phyloP scores from a whole-genome alignment of 2,888 invertebrate genomes.

The Andrena bucephala region DNA sequence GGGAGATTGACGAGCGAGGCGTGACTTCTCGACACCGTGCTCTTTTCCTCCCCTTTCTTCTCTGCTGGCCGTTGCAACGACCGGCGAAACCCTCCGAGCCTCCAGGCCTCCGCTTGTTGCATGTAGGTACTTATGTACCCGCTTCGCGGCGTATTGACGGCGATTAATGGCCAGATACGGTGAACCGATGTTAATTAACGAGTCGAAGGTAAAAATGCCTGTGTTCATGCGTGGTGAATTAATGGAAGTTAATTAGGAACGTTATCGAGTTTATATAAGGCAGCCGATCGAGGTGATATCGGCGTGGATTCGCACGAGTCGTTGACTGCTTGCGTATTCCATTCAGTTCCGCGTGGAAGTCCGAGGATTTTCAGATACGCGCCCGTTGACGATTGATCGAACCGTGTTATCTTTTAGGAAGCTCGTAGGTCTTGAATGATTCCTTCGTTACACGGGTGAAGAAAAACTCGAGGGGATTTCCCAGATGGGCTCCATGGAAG shows the following conservation, averaged over 20 bases:
- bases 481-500: too few species aligned
- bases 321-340: not conserved
- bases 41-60: not conserved
- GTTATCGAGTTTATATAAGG: conserved; percentile 9
- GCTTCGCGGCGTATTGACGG: not conserved
- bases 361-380: not conserved
- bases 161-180: not conserved
- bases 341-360: not conserved
- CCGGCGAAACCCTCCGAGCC: not conserved
- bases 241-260: conserved; percentile 17
- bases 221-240: not conserved
- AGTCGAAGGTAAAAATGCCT: not conserved
- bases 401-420: conserved; percentile 1
- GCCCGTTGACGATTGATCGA: not conserved
- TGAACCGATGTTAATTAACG: not conserved
- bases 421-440: not conserved
- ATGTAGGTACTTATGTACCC: not conserved
- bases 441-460: not conserved
- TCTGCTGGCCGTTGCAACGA: not conserved
- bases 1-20: conserved; percentile 38
- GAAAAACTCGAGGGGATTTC: not conserved
- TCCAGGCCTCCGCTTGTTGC: too few species aligned
- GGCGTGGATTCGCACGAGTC: not conserved
- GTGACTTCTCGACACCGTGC: conserved; percentile 30
- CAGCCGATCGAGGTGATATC: not conserved